Evolutionary conservation across 2,113 vertebrate species (phyloP), one percentile per base, ranked within the genome.

Genomic region (Calcarius ornatus): DNA sequence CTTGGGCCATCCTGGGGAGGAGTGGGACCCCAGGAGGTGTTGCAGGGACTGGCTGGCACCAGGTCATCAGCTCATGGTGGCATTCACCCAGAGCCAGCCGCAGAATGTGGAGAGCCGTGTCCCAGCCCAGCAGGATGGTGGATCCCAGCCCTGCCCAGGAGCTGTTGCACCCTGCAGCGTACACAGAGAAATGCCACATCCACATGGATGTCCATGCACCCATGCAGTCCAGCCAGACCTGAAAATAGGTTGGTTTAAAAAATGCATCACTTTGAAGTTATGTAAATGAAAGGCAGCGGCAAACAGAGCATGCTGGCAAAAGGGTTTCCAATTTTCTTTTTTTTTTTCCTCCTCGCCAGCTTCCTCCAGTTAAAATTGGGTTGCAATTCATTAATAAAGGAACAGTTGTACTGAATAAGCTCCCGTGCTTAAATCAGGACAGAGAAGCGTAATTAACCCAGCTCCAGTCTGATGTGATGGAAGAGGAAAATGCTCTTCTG

Each of bases 351-450:
- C 50, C 79, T 96, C 12, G 5, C 92, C 95, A 94, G 94, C 80
- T 96, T 94, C 92, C 90, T 94, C 78, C 3, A 0, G 90, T 96
- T 95, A 97, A 97, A 97, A 94, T 90, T 96, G 91, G 95, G 92
- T 96, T 96, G 92, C 93, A 94, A 95, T 95, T 96, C 93, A 96
- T 97, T 97, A 97, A 96, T 97, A 97, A 96, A 96, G 96, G 91
- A 97, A 96, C 84, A 92, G 92, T 96, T 94, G 96, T 95, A 92
- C 92, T 94, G 96, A 96, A 95, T 96, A 95, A 96, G 94, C 89
- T 96, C 91, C 94, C 91, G 9, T 94, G 86, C 95, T 97, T 95
- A 96, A 96, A 96, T 94, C 92, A 96, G 93, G 94, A 93, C 94
- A 94, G 94, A 94, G 91, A 81, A 77, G 84, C 27, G 88, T 94